Percentiles rank a stretch among this genome's conserved stretches.
These are phyloP conservation scores for Anastrepha ludens DNA, from an alignment of 1,140 invertebrate genomes.

Conservation along the genomic window DNA sequence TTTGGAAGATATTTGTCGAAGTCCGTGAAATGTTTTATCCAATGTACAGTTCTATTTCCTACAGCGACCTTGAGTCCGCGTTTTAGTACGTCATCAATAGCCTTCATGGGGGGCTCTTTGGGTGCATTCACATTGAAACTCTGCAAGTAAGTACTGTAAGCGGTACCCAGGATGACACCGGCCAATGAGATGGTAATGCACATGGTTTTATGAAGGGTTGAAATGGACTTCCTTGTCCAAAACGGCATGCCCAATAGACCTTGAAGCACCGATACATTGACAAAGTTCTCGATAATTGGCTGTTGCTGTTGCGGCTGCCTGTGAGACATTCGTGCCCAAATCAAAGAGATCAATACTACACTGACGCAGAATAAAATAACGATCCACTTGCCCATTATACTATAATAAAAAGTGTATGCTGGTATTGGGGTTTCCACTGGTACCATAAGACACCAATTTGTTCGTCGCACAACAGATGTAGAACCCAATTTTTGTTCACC, in stretches of 20 bases:
- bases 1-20: background rate
- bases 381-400: too few species aligned
- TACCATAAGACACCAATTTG: too few species aligned
- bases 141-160: slow-evolving; percentile 33
- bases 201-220: background rate
- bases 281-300: background rate
- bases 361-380: background rate
- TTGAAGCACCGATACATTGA: background rate
- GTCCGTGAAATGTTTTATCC: too few species aligned
- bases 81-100: background rate
- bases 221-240: too few species aligned
- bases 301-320: background rate
- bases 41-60: background rate
- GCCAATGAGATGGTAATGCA: slow-evolving; percentile 5
- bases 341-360: background rate
- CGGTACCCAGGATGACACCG: background rate
- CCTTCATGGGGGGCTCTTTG: background rate
- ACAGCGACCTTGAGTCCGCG: background rate
- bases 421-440: too few species aligned
- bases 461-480: too few species aligned
- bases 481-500: too few species aligned
- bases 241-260: slow-evolving; percentile 16
- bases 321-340: background rate
- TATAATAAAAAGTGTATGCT: too few species aligned
- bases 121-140: background rate